Conservation (phyloP, 1,140 invertebrate species). For the Drosophila orosa region DNA sequence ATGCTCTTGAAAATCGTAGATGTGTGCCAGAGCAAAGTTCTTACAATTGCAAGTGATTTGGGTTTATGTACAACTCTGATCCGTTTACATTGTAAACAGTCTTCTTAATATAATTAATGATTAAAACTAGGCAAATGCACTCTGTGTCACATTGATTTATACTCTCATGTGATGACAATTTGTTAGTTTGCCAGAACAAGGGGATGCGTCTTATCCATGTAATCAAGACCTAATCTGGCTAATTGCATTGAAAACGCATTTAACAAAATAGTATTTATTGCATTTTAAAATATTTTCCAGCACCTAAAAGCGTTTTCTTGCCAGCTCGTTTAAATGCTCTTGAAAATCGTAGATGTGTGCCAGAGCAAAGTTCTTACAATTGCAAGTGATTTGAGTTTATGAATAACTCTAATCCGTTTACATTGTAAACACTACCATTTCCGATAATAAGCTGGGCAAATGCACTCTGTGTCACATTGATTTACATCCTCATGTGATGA, state of each 20-base stretch:
- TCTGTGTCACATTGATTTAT: constrained; percentile 65
- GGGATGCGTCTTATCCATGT: constrained; percentile 67
- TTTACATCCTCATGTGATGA: constrained; percentile 50
- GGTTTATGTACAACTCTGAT: constrained; percentile 17
- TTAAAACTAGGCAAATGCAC: constrained; percentile 72
- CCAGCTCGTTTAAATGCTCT: constrained; percentile 54
- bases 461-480: constrained; percentile 74
- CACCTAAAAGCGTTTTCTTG: constrained; percentile 79
- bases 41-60: constrained; percentile 53
- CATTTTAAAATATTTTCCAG: neutral
- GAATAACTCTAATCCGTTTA: constrained; percentile 39
- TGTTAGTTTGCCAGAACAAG: constrained; percentile 71
- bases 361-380: constrained; percentile 40
- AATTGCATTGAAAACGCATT: constrained; percentile 57
- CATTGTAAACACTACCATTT: too few species aligned
- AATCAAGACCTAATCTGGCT: neutral
- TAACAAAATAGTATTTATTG: constrained; percentile 20
- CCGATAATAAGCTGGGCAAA: too few species aligned
- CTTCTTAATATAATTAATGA: too few species aligned
- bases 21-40: constrained; percentile 63
- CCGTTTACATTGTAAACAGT: constrained; percentile 53
- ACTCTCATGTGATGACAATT: constrained; percentile 69
- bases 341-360: constrained; percentile 79
- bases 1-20: constrained; percentile 73
- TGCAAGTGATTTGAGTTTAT: constrained; percentile 48